Base-by-base conservation (phyloP, 2,797 vertebrate species). In the Danio albolineatus region DNA sequence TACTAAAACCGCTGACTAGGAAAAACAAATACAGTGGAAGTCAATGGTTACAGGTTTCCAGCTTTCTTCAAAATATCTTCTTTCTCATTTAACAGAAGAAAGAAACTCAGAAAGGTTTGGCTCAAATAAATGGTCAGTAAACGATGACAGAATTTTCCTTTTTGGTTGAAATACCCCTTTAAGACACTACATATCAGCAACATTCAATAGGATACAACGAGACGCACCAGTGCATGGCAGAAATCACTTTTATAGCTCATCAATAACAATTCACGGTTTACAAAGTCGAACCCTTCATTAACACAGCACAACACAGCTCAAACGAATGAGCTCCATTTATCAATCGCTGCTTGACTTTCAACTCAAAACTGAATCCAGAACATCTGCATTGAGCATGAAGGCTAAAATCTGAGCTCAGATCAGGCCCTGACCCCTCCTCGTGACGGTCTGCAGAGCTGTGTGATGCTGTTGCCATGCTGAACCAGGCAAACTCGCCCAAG, bases 401-500 rank as follows among this genome's bases (percentile, higher is more conserved):
- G 36, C 46, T 64, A 21, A 51, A 54, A 65, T 41, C n/a, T 46
- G 60, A 64, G 67, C 48, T 10, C 69, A 73, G 78, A 57, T 13
- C 59, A 73, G 69, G 78, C 69, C 78, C 69, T 79, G 78, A 80
- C 61, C 48, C 73, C 81, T 82, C 60, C 77, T 82, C 69, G 65
- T 84, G 76, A 83, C 74, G 79, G 77, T 75, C 71, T 78, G 71
- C 70, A 74, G 62, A 51, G 73, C 61, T 75, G 73, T 78, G 82
- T 84, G 82, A 86, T 86, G 80, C 85, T 86, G 85, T 86, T 86
- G 85, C 85, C 85, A 86, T 86, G 85, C 85, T 86, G 78, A 86
- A 79, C 65, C 80, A 81, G 80, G 85, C 82, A 86, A 80, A 76
- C 82, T 74, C 80, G 46, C 73, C 73, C 83, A 73, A 82, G 82